Conservation (phyloP, 2,888 invertebrate genomes). For the Folsomia manolachei region DNA sequence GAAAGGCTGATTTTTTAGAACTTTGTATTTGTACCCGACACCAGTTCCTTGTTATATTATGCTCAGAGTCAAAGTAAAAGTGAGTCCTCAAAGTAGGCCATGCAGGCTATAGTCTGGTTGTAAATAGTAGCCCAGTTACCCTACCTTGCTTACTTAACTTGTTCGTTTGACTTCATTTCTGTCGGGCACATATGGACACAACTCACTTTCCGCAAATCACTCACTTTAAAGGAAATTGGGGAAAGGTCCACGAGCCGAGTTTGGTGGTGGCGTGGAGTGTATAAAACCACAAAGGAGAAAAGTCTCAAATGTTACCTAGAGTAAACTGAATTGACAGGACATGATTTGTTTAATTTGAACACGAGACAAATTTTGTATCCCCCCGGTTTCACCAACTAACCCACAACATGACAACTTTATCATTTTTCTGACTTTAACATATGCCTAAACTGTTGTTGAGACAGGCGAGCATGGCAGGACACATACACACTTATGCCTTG, state of each 20-base stretch:
- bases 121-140: too few species aligned
- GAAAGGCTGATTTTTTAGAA: neutral
- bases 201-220: too few species aligned
- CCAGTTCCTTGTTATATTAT: neutral
- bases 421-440: neutral
- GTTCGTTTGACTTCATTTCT: too few species aligned
- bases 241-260: neutral
- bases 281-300: constrained; percentile 11
- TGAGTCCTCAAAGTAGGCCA: constrained; percentile 11
- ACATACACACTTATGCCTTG: too few species aligned
- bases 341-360: constrained; percentile 41
- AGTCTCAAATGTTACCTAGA: neutral
- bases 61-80: constrained; percentile 11
- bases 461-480: neutral
- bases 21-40: constrained; percentile 3
- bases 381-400: neutral
- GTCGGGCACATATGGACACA: too few species aligned
- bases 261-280: neutral
- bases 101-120: too few species aligned
- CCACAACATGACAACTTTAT: constrained; percentile 1
- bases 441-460: neutral
- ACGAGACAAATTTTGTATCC: constrained; percentile 26
- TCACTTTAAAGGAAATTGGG: neutral
- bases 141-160: too few species aligned
- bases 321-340: constrained; percentile 31